phyloP scores from a whole-genome alignment of 2,113 vertebrate species.

The Scomber japonicus region DNA sequence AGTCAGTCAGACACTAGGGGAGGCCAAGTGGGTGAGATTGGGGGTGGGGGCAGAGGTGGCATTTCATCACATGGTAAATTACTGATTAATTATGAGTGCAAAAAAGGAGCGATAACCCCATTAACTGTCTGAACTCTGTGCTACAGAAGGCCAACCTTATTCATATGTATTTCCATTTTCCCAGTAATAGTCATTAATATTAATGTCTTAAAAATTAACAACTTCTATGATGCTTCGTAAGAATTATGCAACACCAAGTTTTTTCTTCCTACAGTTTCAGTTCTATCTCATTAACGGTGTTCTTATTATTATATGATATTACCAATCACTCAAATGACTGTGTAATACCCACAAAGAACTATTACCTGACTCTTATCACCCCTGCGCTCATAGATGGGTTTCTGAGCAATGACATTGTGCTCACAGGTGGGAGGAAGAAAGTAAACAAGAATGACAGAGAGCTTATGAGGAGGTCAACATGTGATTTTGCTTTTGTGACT shows the following conservation, averaged over 20 bases:
- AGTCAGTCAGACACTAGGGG: neutral
- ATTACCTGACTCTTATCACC: no score
- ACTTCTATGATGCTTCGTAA: neutral
- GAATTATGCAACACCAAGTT: neutral
- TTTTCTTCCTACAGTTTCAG: neutral
- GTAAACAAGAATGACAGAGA: no score
- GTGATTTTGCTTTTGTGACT: no score
- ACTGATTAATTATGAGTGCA: neutral
- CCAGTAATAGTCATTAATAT: conserved; percentile 11
- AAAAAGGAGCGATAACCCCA: conserved; percentile 6
- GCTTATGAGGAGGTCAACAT: no score
- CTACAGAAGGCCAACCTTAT: neutral
- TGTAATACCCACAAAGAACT: no score
- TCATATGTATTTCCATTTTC: neutral
- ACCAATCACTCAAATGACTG: no score
- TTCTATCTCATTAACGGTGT: neutral
- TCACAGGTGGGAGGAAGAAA: no score
- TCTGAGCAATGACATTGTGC: no score
- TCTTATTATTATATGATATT: no score
- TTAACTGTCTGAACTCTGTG: neutral
- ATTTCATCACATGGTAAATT: neutral
- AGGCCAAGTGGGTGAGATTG: neutral
- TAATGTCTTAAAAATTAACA: neutral
- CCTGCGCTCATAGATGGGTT: no score
- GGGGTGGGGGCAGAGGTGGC: neutral